Base-by-base conservation (phyloP, 1,140 invertebrate species). In the Diabrotica virgifera region DNA sequence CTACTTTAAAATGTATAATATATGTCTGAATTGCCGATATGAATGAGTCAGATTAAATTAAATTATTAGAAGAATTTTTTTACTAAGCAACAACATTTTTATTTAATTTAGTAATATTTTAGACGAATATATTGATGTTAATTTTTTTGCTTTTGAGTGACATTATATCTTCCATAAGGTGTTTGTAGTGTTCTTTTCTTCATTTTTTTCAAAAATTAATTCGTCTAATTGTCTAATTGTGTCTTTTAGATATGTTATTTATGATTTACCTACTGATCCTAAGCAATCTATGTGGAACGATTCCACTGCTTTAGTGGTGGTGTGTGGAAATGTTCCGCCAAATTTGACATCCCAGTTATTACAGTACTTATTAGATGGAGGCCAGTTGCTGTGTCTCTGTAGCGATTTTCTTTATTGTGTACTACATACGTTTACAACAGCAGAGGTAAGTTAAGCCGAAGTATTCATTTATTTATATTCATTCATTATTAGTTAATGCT, bases 361-460 rank as follows among this genome's bases (percentile, higher is more conserved):
- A 0, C 85, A 88, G n/a, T 93, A 90, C 70, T 82, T 94, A 54
- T 79, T 92, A 7, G 82, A 81, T 6, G 90, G 90, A 5, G 92
- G 91, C 5, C 85, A 87, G 69, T 77, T 95, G n/a, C 79, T 95
- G 0, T 91, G 90, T 38, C 82, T 95, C 8, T 94, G 91, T 72
- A 93, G 92, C 0, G 92, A 95, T 78, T 83, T 91, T 13, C 79
- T 93, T 8, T 89, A 93, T 66, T 84, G 88, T 36, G 84, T 92
- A 8, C 79, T 93, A 64, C 89, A 90, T 10, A 87, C 88, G 40
- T 94, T 92, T 77, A 89, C 90, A 70, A 92, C 89, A 54, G 89
- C 91, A 13, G 90, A 93, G 81, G 89, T 87, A 70, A 68, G 65
- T 68, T 46, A 4, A 24, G 4, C 24, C 24, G 4, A 24, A 24